Base-by-base conservation (phyloP, 2,888 invertebrate genomes). In the Stenichneumon culpator region DNA sequence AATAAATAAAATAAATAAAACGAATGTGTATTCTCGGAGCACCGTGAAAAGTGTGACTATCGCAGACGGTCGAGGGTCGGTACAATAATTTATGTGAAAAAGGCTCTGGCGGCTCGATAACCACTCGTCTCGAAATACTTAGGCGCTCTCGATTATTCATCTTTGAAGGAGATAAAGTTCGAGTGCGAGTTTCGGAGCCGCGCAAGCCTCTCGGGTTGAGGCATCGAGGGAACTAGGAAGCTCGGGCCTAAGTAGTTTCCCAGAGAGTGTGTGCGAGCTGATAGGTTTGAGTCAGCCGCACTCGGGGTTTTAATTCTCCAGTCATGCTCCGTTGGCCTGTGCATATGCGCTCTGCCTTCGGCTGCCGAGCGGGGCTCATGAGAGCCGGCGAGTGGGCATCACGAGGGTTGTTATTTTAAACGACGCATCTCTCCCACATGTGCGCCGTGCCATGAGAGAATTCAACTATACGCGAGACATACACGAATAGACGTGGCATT, bases 381-480 rank as follows among this genome's bases (percentile, higher is more conserved):
- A 75, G 72, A 54, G 44, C 28, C 65, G 44, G 47, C 52, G 47
- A 52, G 78, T 36, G 28, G 54, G 47, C 65, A 74, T 70, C 82
- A 74, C 67, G 70, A 80, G 86, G 86, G 86, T 87, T 87, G 87
- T 87, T 87, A 87, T 87, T 87, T 87, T 84, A 79, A 87, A 87
- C 86, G 75, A 78, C 72, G 83, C 79, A 84, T 87, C 73, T 82
- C 80, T 82, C 82, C 79, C 86, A 84, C 84, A 82, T 83, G 86
- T 87, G 84, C 67, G 60, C 74, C 77, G 54, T 80, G 81, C 83
- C 83, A 75, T 57, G 69, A 78, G 78, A 70, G 65, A 78, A 73
- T 39, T 72, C 67, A 75, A 82, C 83, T 69, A 69, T 65, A 85
- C 32, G 54, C 44, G 44, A 44, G 47, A 69, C 72, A 63, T 72